Percentiles rank a stretch among this genome's conserved stretches.
Conservation (phyloP, 2,797 vertebrate species). For the Luscinia luscinia region DNA sequence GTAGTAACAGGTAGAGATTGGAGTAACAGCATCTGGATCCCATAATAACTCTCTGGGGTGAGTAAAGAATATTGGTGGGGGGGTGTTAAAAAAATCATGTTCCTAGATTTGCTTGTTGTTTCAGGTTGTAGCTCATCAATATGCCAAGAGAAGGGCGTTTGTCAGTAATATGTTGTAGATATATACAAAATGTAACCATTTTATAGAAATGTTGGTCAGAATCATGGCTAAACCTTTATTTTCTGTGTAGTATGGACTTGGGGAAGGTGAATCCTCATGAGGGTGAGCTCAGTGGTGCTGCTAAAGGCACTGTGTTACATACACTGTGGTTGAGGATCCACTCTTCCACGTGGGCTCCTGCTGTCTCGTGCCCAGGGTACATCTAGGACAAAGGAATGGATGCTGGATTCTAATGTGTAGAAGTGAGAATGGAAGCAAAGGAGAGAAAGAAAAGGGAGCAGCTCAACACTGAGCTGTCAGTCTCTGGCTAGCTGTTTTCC, state of each 20-base stretch:
- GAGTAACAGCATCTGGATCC: not conserved
- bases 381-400: not conserved
- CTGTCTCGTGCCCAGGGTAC: fast-evolving
- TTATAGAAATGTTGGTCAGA: not conserved
- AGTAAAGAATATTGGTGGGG: not conserved
- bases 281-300: not conserved
- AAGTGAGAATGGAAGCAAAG: not conserved
- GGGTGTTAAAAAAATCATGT: not conserved
- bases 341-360: not conserved
- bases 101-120: not conserved
- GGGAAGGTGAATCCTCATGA: not conserved
- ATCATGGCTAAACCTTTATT: not conserved
- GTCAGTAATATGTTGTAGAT: not conserved
- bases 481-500: not conserved
- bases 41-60: not conserved
- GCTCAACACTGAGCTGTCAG: not conserved
- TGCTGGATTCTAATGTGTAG: not conserved
- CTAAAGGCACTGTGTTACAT: not conserved
- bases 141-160: not conserved
- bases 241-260: not conserved
- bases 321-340: not conserved
- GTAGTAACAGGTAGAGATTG: not conserved
- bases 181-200: not conserved
- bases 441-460: not conserved
- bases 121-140: not conserved